Conservation (phyloP, 2,888 invertebrate species). For the Anodontia alba region DNA sequence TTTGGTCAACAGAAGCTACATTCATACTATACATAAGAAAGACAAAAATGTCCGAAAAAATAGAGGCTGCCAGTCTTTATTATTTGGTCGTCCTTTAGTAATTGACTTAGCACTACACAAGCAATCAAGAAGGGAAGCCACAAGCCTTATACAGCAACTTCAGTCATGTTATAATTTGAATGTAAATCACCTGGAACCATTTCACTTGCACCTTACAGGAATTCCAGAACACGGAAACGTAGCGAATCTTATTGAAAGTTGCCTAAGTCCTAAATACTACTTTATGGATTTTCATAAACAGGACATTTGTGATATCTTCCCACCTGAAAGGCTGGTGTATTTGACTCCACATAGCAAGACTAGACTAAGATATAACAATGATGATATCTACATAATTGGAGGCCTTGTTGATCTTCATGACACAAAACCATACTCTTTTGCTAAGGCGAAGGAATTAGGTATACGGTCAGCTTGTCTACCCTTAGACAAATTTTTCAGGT, state of each 20-base stretch:
- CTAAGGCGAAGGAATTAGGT: background rate
- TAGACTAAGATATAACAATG: background rate
- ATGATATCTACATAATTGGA: background rate
- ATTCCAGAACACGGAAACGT: background rate
- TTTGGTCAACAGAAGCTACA: background rate
- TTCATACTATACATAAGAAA: background rate
- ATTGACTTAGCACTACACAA: background rate
- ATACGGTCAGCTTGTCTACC: background rate
- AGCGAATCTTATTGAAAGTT: background rate
- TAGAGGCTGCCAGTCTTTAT: background rate
- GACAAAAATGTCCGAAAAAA: background rate
- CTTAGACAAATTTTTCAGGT: background rate
- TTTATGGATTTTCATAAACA: background rate
- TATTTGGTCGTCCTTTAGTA: background rate
- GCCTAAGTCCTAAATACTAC: background rate
- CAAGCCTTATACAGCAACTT: background rate
- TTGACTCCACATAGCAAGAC: background rate
- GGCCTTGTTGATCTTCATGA: background rate
- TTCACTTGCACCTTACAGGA: background rate
- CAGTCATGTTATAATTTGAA: background rate
- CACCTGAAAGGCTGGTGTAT: background rate
- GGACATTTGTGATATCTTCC: background rate
- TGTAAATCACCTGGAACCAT: background rate
- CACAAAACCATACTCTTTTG: background rate
- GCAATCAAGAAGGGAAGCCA: background rate